Evolutionary conservation across 2,888 invertebrate genomes (phyloP).

Genomic region (Eupithecia insigniata): DNA sequence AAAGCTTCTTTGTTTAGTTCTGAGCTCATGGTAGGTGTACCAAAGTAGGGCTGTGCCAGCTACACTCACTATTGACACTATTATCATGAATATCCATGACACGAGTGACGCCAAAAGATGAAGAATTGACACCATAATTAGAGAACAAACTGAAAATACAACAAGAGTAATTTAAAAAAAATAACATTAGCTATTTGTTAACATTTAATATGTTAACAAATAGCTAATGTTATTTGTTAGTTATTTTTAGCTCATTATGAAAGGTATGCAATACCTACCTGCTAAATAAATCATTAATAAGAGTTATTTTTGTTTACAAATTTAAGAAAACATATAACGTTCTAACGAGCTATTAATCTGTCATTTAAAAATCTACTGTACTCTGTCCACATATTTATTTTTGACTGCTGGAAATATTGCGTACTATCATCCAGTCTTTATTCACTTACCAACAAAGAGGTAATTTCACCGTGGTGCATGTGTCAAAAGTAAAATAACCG

Average conservation of each 20-base stretch:
- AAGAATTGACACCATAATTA: slow-evolving; percentile 92
- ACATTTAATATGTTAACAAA: too few species aligned
- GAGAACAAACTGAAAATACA: slow-evolving; percentile 88
- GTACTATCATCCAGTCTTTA: not conserved
- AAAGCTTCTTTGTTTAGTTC: slow-evolving; percentile 79
- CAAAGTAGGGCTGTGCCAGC: slow-evolving; percentile 92
- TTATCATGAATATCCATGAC: slow-evolving; percentile 94
- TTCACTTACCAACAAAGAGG: not conserved
- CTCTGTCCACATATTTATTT: not conserved
- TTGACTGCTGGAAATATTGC: not conserved
- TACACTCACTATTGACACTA: slow-evolving; percentile 90
- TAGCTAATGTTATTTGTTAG: too few species aligned
- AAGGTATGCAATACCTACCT: too few species aligned
- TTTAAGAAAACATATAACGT: not conserved
- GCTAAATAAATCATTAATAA: too few species aligned
- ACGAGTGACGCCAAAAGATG: slow-evolving; percentile 93
- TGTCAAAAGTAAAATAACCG: not conserved
- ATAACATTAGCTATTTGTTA: too few species aligned
- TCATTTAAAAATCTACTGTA: not conserved
- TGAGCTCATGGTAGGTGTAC: slow-evolving; percentile 94
- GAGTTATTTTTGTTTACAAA: not conserved
- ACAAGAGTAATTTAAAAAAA: too few species aligned
- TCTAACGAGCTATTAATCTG: not conserved
- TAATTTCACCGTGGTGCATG: not conserved
- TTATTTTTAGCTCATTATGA: too few species aligned